Evolutionary conservation across 1,140 invertebrate genomes (phyloP).

Genomic region (Ceratosolen fusciceps): DNA sequence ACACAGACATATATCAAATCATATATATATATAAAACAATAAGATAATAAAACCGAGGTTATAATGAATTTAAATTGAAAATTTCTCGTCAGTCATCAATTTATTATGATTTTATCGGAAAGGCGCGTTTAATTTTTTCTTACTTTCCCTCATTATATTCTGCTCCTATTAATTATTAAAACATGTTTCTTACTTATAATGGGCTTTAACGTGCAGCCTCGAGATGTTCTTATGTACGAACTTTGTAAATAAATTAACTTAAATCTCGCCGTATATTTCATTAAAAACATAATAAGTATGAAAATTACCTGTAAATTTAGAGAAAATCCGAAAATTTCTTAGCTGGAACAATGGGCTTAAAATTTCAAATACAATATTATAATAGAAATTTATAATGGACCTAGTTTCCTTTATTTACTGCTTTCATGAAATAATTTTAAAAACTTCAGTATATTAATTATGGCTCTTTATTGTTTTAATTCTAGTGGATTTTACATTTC

Average conservation of each 20-base stretch:
- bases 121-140: not conserved
- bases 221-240: slow-evolving; percentile 15
- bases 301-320: slow-evolving; percentile 1
- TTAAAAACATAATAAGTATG: slow-evolving; percentile 8
- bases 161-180: slow-evolving; percentile 27
- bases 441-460: no score
- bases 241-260: slow-evolving; percentile 28
- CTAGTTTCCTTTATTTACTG: no score
- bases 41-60: no score
- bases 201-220: not conserved
- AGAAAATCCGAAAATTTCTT: slow-evolving; percentile 5
- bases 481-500: no score
- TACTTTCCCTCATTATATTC: not conserved
- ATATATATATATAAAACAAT: no score
- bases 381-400: no score
- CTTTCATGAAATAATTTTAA: no score
- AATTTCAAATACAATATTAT: no score
- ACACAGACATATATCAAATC: no score
- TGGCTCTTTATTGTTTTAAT: no score
- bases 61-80: no score
- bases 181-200: slow-evolving; percentile 30
- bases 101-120: not conserved
- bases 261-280: slow-evolving; percentile 2
- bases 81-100: no score
- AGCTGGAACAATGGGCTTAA: not conserved